Evolutionary conservation across 1,140 invertebrate genomes (phyloP).

Genomic region (Heliothis subflexa): DNA sequence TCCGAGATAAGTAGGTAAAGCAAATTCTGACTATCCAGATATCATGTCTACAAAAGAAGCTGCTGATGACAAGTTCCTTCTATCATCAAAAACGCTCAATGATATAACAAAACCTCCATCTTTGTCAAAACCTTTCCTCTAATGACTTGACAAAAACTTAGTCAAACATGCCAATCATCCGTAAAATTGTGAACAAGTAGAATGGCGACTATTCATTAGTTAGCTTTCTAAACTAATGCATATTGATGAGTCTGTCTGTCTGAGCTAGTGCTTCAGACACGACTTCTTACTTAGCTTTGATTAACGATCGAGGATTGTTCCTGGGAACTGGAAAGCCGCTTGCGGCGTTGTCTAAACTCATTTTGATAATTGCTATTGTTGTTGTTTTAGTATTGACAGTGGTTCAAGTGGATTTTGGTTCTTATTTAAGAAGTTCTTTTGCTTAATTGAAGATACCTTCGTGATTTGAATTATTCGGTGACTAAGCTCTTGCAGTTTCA

Average conservation of each 20-base stretch:
- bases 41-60: too few relatives aligned
- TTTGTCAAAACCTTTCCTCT: too few relatives aligned
- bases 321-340: background rate
- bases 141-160: background rate
- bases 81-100: background rate
- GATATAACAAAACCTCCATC: background rate
- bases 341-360: background rate
- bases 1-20: too few relatives aligned
- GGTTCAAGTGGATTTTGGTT: background rate
- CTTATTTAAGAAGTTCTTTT: background rate
- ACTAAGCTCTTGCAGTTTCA: background rate
- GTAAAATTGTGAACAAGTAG: slow-evolving; percentile 11
- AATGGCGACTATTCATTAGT: slow-evolving; percentile 7
- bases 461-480: background rate
- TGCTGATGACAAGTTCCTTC: background rate
- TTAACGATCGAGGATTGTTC: slow-evolving; percentile 1
- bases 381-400: background rate
- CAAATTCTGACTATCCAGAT: too few relatives aligned
- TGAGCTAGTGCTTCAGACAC: background rate
- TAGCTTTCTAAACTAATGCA: slow-evolving; percentile 29
- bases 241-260: slow-evolving; percentile 16
- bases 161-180: background rate
- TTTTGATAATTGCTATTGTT: slow-evolving; percentile 3
- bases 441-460: background rate
- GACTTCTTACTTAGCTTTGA: slow-evolving; percentile 10